phyloP scores from a whole-genome alignment of 1,140 invertebrate species.

The Stratiolaelaps scimitus region DNA sequence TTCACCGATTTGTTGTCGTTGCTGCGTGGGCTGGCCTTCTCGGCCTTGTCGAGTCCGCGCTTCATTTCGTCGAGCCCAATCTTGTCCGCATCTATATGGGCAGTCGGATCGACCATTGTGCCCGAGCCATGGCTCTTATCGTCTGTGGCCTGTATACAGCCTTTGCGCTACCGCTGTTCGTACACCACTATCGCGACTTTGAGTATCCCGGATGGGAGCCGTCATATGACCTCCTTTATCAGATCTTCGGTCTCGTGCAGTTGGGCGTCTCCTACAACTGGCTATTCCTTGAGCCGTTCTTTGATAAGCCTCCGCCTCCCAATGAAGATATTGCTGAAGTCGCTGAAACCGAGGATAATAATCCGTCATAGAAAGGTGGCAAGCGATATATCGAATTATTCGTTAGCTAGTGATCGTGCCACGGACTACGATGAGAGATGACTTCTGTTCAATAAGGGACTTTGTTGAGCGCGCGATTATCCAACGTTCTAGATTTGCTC shows the following conservation, averaged over 20 bases:
- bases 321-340: no score
- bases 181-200: conserved; percentile 1
- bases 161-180: not conserved
- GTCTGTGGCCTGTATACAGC: not conserved
- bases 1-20: not conserved
- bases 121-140: not conserved
- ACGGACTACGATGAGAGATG: no score
- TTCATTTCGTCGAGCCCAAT: not conserved
- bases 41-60: not conserved
- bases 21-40: conserved; percentile 1
- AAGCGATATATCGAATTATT: no score
- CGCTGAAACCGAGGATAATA: no score
- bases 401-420: no score
- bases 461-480: no score
- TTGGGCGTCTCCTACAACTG: not conserved
- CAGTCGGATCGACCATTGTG: not conserved
- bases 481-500: no score
- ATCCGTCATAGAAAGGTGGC: no score
- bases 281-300: conserved; percentile 23
- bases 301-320: not conserved
- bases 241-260: conserved; percentile 9
- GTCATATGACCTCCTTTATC: conserved; percentile 18
- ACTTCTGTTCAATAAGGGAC: no score
- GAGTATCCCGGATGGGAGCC: no score
- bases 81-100: not conserved